phyloP scores from a whole-genome alignment of 2,888 invertebrate species.

The Eupithecia tripunctaria region DNA sequence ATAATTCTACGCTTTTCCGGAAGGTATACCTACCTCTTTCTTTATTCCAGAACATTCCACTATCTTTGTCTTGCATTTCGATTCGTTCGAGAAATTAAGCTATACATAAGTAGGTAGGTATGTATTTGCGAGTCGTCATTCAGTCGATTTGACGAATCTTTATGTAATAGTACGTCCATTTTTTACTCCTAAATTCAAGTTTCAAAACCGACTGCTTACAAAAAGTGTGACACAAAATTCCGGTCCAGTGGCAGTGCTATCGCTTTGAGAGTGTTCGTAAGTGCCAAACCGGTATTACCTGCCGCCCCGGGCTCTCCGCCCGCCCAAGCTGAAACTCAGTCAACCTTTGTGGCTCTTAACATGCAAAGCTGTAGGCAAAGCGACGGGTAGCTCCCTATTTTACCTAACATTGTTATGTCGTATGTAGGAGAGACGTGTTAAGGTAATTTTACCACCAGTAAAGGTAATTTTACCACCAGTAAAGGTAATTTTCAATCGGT shows the following conservation, averaged over 20 bases:
- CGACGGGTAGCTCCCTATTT: background rate
- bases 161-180: too few species aligned
- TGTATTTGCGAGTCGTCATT: too few species aligned
- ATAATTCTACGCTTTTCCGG: too few species aligned
- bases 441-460: too few species aligned
- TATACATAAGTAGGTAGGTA: too few species aligned
- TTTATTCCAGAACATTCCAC: too few species aligned
- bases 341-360: conserved; percentile 5
- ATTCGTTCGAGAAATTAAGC: too few species aligned
- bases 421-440: background rate
- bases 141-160: too few species aligned
- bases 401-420: conserved; percentile 9
- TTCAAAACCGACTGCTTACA: background rate
- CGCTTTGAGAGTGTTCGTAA: conserved; percentile 1
- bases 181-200: too few species aligned
- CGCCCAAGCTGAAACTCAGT: conserved; percentile 8
- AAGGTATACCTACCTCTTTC: too few species aligned
- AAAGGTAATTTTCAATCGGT: background rate
- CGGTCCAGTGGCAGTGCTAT: background rate
- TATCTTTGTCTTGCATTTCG: too few species aligned
- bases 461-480: background rate
- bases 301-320: background rate
- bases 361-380: conserved; percentile 1
- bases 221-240: background rate
- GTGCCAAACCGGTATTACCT: background rate